Evolutionary conservation across 2,797 vertebrate genomes (phyloP), one percentile per base, ranked within the genome.

Genomic region (Carcharodon carcharias): DNA sequence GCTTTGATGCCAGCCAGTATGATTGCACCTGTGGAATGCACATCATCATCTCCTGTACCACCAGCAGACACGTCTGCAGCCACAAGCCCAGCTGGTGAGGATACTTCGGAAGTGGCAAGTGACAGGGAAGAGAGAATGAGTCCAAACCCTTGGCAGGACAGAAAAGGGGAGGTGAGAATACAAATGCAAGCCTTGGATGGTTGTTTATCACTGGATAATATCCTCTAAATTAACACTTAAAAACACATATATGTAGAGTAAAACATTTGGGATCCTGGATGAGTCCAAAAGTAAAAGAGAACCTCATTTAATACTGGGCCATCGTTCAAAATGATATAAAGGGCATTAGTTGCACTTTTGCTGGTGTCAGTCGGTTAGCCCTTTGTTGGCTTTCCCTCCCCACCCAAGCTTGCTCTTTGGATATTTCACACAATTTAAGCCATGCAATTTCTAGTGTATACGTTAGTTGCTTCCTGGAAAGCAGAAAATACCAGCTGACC

Each of bases 1-100:
- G 99, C 99, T 6, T 56, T 99, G 97, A 99, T 99, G 99, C 99
- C 99, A 26, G 98, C 99, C 71, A 98, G 98, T 97, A 99, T 99
- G 99, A 99, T 99, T n/a, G 97, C 99, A 96, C 99, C 99, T 0
- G 98, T 99, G 50, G 99, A 99, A 97, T 99, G 99, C 97, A 98
- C 98, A 23, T 98, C 99, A 96, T 98, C 98, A 69, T 99, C 99
- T 0, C 99, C 99, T 1, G 97, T 98, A 0, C 98, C 99, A 0
- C 97, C 98, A 0, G 98, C 98, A 5, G 99, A 99, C 96, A 97
- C 97, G 16, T 98, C 98, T 5, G 98, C 98, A 40, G 96, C 97
- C 80, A 98, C 98, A 96, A 99, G 98, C 40, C 98, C 98, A 96
- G 97, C 97, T 28, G 99, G 97, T 67, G 98, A 98, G 54, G 99